phyloP scores from a whole-genome alignment of 1,140 invertebrate species.

The Drosophila pruinosa region DNA sequence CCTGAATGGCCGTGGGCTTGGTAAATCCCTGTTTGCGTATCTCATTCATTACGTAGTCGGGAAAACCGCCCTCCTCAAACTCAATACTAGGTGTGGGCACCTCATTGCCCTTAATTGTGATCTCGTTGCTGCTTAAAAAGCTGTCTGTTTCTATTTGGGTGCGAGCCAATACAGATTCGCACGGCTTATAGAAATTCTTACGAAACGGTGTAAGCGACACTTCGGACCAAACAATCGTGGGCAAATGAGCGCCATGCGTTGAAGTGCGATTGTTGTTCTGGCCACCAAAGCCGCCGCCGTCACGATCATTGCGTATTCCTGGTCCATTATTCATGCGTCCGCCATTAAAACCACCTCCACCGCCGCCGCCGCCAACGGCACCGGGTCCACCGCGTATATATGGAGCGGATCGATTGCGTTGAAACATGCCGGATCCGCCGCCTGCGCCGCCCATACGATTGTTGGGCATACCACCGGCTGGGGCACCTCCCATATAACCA shows the following conservation, averaged over 20 bases:
- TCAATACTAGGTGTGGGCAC: constrained; percentile 91
- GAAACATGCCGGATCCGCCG: constrained; percentile 67
- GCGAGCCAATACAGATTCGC: constrained; percentile 88
- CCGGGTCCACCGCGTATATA: constrained; percentile 56
- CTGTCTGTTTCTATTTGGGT: constrained; percentile 88
- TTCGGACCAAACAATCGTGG: constrained; percentile 90
- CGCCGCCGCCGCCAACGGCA: constrained; percentile 26
- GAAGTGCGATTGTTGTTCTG: constrained; percentile 83
- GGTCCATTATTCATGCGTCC: constrained; percentile 52
- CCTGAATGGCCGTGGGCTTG: constrained; percentile 94
- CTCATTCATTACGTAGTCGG: constrained; percentile 91
- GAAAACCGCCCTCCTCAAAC: constrained; percentile 92
- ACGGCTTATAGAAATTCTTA: constrained; percentile 96
- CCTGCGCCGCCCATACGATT: constrained; percentile 66
- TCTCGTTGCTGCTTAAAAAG: constrained; percentile 90
- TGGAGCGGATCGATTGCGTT: constrained; percentile 68
- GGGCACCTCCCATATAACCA: constrained; percentile 55
- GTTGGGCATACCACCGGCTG: constrained; percentile 56
- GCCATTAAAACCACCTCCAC: constrained; percentile 25
- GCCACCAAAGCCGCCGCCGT: constrained; percentile 40
- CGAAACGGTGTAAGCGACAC: constrained; percentile 92
- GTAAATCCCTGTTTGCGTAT: constrained; percentile 92
- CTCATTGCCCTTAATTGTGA: constrained; percentile 91
- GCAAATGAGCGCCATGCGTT: constrained; percentile 86
- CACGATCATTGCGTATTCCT: constrained; percentile 39